A percentile compares a stretch with the other conserved stretches of the same genome.
phyloP scores from a whole-genome alignment of 2,888 invertebrate species.

The Acholoe squamosa region DNA sequence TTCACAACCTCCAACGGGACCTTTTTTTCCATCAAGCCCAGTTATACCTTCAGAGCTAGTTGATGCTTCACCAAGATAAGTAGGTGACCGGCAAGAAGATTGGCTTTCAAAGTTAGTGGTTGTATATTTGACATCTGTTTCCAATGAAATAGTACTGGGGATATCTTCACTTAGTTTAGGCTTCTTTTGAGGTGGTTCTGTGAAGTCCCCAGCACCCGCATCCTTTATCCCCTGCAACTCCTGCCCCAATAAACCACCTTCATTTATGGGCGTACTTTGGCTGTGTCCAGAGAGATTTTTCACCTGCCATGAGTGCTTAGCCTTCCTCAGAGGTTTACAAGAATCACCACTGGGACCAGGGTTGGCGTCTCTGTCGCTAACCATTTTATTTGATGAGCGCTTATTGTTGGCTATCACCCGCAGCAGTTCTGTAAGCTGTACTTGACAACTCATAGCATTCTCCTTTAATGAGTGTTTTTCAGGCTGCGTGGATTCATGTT shows the following conservation, averaged over 20 bases:
- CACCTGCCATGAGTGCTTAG: conserved; percentile 48
- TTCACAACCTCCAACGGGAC: no score
- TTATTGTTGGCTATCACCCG: conserved; percentile 23
- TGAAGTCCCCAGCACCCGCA: neutral
- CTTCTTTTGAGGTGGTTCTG: conserved; percentile 16
- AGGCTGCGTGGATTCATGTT: neutral
- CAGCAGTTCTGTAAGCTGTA: conserved; percentile 28
- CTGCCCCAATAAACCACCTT: neutral
- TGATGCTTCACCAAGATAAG: no score
- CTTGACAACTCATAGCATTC: neutral
- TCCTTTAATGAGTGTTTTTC: neutral
- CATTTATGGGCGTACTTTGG: neutral
- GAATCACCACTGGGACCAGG: neutral
- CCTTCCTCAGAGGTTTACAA: conserved; percentile 29
- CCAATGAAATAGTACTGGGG: neutral
- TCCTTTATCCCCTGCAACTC: neutral
- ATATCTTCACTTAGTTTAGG: neutral
- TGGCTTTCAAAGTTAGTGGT: neutral
- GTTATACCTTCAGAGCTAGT: no score
- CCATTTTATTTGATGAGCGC: neutral
- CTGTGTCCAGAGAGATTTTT: neutral
- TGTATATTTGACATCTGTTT: neutral
- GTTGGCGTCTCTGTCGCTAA: neutral
- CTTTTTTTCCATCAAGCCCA: no score
- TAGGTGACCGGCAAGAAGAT: no score